Evolutionary conservation across 2,888 invertebrate species (phyloP), one percentile per base, ranked within the genome.

Genomic region (Zootermopsis nevadensis): DNA sequence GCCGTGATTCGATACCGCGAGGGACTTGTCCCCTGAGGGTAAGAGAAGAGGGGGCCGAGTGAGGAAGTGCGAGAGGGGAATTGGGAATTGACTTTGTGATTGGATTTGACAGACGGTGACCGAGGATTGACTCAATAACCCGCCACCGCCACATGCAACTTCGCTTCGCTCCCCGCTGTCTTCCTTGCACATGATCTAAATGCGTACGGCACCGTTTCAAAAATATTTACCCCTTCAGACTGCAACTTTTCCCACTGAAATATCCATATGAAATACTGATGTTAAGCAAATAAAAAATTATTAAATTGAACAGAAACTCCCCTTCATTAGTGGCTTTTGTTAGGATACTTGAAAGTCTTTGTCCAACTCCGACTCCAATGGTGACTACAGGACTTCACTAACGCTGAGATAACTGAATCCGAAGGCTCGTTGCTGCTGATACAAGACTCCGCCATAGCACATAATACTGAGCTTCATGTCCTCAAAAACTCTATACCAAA

Each of bases 51-150:
- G 48, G 80, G 83, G 77, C 35, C 24, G 60, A 33, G 80, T 79
- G 67, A 81, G 82, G 76, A n/a, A 48, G 53, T 60, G 77, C 35
- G 66, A 77, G 83, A 60, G 79, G 79, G 79, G 79, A 79, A 79
- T 79, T 79, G 79, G 81, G 85, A 84, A 84, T 85, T 85, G 85
- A 85, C 85, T 85, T 84, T 81, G 85, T 84, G 85, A 85, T 85
- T 85, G 85, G 85, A 85, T 85, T 85, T 85, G 85, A 85, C 85
- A 85, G 85, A 84, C 84, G 84, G 85, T 84, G 85, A 77, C 85
- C 84, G 85, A 85, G 85, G 80, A 82, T 84, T 84, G 85, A 85
- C 84, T 84, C 82, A 74, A 79, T 55, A 55, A 60, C 81, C 38
- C 60, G 81, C 81, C 48, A 69, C 60, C 80, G 53, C 35, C 74